Conservation (phyloP, 2,797 vertebrate genomes). For the Eupleurogrammus muticus region DNA sequence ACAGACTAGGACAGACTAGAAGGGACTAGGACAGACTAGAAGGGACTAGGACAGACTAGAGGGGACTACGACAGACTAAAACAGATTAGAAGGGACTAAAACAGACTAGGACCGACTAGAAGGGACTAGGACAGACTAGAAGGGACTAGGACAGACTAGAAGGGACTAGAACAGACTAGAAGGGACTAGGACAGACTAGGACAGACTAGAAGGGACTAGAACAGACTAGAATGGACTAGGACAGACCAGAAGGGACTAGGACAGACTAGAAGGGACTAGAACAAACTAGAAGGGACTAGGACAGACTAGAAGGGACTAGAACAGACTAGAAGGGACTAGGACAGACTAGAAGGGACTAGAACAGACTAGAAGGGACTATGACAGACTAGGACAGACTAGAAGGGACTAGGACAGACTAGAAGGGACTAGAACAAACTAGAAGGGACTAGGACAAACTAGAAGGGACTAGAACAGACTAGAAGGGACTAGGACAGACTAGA, state of each 20-base stretch:
- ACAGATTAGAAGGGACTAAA: too few species aligned
- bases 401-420: constrained; percentile 30
- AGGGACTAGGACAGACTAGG: constrained; percentile 38
- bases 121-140: constrained; percentile 30
- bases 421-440: constrained; percentile 30
- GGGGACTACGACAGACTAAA: constrained; percentile 36
- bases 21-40: constrained; percentile 30
- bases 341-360: constrained; percentile 31
- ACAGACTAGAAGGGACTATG: constrained; percentile 30
- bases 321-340: constrained; percentile 30
- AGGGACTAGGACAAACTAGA: constrained; percentile 29
- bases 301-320: constrained; percentile 31
- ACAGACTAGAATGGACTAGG: constrained; percentile 31
- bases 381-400: constrained; percentile 55
- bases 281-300: constrained; percentile 29
- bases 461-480: constrained; percentile 31
- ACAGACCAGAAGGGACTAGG: constrained; percentile 43
- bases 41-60: constrained; percentile 30
- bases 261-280: constrained; percentile 31
- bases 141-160: constrained; percentile 30
- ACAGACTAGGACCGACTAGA: constrained; percentile 55
- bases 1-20: constrained; percentile 55
- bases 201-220: too few species aligned
- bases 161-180: constrained; percentile 31
- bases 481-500: constrained; percentile 30